Evolutionary conservation across 2,888 invertebrate genomes (phyloP), one percentile per base, ranked within the genome.

Genomic region (Ophioninae sp.): DNA sequence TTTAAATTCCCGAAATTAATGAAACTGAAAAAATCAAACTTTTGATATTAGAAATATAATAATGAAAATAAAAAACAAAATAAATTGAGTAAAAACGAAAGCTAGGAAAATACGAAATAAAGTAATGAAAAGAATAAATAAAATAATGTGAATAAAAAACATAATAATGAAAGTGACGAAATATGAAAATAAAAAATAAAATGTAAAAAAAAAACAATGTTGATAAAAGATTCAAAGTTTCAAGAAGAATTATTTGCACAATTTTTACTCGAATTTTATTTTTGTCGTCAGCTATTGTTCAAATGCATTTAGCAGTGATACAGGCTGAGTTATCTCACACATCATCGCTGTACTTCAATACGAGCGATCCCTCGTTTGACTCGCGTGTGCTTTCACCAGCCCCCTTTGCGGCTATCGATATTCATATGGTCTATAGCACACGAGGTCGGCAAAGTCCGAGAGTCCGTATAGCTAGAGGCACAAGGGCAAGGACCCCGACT

Each of bases 401-500:
- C 59, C 81, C 81, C 81, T 83, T 83, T 85, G 86, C 85, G 87
- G 88, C 88, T 91, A 91, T 91, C 91, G 90, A 91, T 91, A 90
- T 90, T 91, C 88, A 85, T 87, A 86, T 86, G 74, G 74, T 82
- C 79, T 83, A 83, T 74, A 76, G 72, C 64, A 69, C 78, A 75
- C 82, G 64, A 70, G 74, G 68, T 50, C 41, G 74, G 78, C 61
- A 37, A 77, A 70, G 82, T 84, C 81, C 82, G 65, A 76, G 84
- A 69, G 61, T 81, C 88, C 86, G 87, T 89, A 89, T 89, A 90
- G 88, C 87, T 86, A 87, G 74, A 87, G 85, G 81, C 87, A 87
- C 90, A 90, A 91, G 92, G 91, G 91, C 92, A 92, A 92, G 91
- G 91, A 92, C 92, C 92, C 88, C 90, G 83, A 17, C 41, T 70